These are phyloP conservation scores for Platyura marginata DNA, from an alignment of 1,140 invertebrate genomes.

Conservation along the genomic window DNA sequence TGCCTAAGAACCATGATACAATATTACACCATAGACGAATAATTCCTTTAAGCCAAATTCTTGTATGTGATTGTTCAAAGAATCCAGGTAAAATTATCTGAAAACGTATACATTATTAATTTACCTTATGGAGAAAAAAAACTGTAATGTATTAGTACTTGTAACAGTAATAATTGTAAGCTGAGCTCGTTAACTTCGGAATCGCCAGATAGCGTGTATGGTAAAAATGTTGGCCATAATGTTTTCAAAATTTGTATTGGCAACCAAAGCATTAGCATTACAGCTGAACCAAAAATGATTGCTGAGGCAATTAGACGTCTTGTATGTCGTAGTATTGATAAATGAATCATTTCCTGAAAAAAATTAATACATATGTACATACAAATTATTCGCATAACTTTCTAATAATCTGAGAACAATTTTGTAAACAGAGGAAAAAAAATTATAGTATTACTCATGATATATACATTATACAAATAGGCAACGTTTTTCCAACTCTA, in stretches of 20 bases:
- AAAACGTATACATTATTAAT: too few species aligned
- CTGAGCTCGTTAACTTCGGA: conserved; percentile 85
- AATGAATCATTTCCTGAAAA: conserved; percentile 86
- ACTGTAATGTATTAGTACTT: conserved; percentile 29
- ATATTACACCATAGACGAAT: conserved; percentile 76
- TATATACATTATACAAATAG: too few species aligned
- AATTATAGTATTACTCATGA: too few species aligned
- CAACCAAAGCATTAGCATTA: conserved; percentile 90
- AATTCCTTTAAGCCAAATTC: conserved; percentile 77
- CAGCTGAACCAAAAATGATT: conserved; percentile 89
- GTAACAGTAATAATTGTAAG: conserved; percentile 81
- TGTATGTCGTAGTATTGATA: conserved; percentile 80
- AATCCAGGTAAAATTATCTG: conserved; percentile 86
- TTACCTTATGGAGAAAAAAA: too few species aligned
- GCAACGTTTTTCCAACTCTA: too few species aligned
- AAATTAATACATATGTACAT: too few species aligned
- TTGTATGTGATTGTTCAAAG: conserved; percentile 87
- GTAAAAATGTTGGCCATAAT: conserved; percentile 71
- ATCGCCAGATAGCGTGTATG: conserved; percentile 71
- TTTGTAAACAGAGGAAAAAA: too few species aligned
- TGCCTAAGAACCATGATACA: conserved; percentile 67
- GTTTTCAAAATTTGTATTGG: conserved; percentile 78
- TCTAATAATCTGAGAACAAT: neutral
- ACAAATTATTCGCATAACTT: too few species aligned
- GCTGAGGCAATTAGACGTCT: conserved; percentile 79